Evolutionary conservation across 1,140 invertebrate species (phyloP), one percentile per base, ranked within the genome.

Genomic region (Drosophila watanabei): DNA sequence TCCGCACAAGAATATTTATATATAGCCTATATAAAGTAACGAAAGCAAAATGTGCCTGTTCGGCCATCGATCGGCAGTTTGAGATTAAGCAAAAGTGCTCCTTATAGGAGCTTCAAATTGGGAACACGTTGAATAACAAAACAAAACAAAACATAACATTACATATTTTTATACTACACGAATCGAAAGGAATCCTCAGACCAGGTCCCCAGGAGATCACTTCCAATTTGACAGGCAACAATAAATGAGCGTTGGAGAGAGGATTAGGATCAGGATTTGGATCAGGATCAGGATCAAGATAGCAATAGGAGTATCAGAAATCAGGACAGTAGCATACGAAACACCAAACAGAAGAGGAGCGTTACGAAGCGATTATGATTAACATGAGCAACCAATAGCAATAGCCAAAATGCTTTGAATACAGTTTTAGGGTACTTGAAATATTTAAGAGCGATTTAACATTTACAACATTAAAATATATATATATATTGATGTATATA

Each of bases 71-170:
- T 77, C 75, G 68, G 68, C 63, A 71, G 69, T 72, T 68, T 20
- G 43, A 46, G 51, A 56, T 48, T 70, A 72, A 70, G 70, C 57
- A 72, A 48, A 48, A 71, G 71, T 87, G 84, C 84, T 87, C 84
- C 84, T 87, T 87, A 87, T 87, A 87, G 84, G 84, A 87, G 84
- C 84, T 79, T 80, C 82, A 48, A 84, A 80, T 80, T 84, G 82
- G 81, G 81, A 80, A 80, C 80, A 79, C 69, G n/a, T 48, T 57
- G 35, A 70, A 49, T 46, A 43, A 35, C 24, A 43, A 5, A 43
- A 20, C 39, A 39, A 30, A 46, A 46, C 45, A 48, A 28, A 24
- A 45, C 9, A 18, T 18, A 41, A 59, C n/a, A 60, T 18, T 18
- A 78, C 71, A 86, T 84, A 82, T 75, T 86, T 86, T 86, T 83